A percentile compares a stretch with the other conserved stretches of the same genome.
Conservation (phyloP, 92 coral and sea anemone genomes). For the Muricea muricata region DNA sequence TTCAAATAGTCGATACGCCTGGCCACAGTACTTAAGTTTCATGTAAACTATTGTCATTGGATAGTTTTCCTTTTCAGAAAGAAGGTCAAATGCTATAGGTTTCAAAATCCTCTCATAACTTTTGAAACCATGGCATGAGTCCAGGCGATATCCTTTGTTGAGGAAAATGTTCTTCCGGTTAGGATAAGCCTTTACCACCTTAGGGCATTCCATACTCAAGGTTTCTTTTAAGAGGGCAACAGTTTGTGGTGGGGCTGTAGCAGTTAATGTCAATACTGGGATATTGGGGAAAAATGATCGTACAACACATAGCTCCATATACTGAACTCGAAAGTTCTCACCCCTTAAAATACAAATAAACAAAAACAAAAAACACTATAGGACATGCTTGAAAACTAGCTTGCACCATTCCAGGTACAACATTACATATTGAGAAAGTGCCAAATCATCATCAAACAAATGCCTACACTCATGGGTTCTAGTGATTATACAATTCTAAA, state of each 20-base stretch:
- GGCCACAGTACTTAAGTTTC: slow-evolving; percentile 57
- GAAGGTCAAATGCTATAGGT: slow-evolving; percentile 46
- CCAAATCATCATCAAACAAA: no score
- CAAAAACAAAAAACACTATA: no score
- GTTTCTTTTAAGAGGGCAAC: slow-evolving; percentile 36
- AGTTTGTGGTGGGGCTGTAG: slow-evolving; percentile 69
- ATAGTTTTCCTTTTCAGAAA: not conserved
- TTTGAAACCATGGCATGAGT: slow-evolving; percentile 2
- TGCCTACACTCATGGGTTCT: no score
- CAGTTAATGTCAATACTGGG: slow-evolving; percentile 64
- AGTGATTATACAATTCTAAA: no score
- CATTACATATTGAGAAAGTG: no score
- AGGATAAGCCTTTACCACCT: slow-evolving; percentile 56
- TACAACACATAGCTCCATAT: slow-evolving; percentile 41
- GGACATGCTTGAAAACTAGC: no score
- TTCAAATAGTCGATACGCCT: not conserved
- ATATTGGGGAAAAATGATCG: slow-evolving; percentile 54
- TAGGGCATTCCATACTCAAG: slow-evolving; percentile 23
- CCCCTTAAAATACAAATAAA: slow-evolving; percentile 51
- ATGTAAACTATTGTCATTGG: slow-evolving; percentile 44
- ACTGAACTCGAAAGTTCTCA: slow-evolving; percentile 64
- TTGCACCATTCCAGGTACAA: no score
- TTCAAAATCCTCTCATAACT: slow-evolving; percentile 39
- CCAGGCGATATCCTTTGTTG: slow-evolving; percentile 20
- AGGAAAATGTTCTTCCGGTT: slow-evolving; percentile 30